A percentile compares a stretch with the other conserved stretches of the same genome.
These are phyloP conservation scores for Rosalia funebris DNA, from an alignment of 2,888 invertebrate genomes.

Conservation along the genomic window DNA sequence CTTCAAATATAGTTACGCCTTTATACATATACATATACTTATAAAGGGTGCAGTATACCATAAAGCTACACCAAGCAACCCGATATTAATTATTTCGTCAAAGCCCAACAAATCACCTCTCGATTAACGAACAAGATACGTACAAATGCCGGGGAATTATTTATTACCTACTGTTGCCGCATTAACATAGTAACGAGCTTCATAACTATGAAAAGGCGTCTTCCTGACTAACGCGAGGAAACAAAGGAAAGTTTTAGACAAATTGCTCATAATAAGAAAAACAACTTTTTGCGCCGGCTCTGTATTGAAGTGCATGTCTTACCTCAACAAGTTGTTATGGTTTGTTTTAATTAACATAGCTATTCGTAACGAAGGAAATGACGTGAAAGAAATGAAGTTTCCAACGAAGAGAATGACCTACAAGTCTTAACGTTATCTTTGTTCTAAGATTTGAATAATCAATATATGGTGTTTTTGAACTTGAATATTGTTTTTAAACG, in stretches of 20 bases:
- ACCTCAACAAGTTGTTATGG: slow-evolving; percentile 20
- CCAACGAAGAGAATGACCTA: no score
- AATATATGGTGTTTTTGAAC: no score
- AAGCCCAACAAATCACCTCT: slow-evolving; percentile 4
- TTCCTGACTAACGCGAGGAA: slow-evolving; percentile 16
- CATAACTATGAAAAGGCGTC: slow-evolving; percentile 13
- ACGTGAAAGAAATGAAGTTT: no score
- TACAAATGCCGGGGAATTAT: slow-evolving; percentile 11
- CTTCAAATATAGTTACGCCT: no score
- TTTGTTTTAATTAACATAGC: neutral
- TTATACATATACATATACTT: no score
- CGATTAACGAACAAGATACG: slow-evolving; percentile 21
- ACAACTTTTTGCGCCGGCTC: slow-evolving; percentile 12
- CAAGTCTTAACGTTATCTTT: no score
- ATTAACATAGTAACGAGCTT: slow-evolving; percentile 18
- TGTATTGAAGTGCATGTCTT: neutral
- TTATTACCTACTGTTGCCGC: slow-evolving; percentile 3
- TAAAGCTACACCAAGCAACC: neutral
- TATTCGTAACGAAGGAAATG: no score
- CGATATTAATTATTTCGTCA: slow-evolving; percentile 12
- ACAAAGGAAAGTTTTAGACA: slow-evolving; percentile 26
- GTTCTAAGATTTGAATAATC: no score
- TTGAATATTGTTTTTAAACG: no score
- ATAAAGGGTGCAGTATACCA: no score
- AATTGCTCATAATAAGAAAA: slow-evolving; percentile 20